Conservation (phyloP, 2,888 invertebrate genomes). For the Mayetiola destructor region DNA sequence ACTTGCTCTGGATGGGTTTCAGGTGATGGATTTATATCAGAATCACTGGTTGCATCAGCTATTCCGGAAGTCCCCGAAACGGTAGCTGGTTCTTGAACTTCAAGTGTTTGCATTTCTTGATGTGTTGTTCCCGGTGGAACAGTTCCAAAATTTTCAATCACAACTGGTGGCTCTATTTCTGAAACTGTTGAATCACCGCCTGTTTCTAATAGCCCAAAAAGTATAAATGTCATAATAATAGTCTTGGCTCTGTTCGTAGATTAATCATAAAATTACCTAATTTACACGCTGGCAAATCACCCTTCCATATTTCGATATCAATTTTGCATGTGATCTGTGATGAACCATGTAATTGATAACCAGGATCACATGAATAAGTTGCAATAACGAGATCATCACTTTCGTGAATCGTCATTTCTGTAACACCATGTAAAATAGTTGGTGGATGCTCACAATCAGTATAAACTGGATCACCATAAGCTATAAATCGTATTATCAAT, state of each 20-base stretch:
- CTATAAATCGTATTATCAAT: not conserved
- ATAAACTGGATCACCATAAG: conserved; percentile 15
- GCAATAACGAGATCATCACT: conserved; percentile 27
- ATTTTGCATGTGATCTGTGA: conserved; percentile 27
- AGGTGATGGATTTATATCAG: not conserved
- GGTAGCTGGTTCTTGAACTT: too few species aligned
- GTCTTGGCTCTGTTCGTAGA: too few species aligned
- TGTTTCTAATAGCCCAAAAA: not conserved
- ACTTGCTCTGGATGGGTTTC: not conserved
- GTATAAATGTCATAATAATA: not conserved
- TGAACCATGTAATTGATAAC: conserved; percentile 28
- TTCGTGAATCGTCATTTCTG: conserved; percentile 24
- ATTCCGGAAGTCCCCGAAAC: too few species aligned
- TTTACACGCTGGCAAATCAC: conserved; percentile 29
- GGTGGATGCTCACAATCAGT: conserved; percentile 32
- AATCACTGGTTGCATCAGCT: too few species aligned
- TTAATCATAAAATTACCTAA: conserved; percentile 21
- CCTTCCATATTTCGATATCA: conserved; percentile 30
- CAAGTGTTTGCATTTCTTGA: not conserved
- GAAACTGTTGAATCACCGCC: not conserved
- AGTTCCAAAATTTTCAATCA: not conserved
- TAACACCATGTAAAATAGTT: conserved; percentile 25
- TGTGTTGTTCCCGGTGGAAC: not conserved
- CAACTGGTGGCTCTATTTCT: not conserved
- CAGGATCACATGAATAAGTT: conserved; percentile 27